Evolutionary conservation across 2,797 vertebrate species (phyloP), one percentile per base, ranked within the genome.

Genomic region (Fundulus diaphanus): DNA sequence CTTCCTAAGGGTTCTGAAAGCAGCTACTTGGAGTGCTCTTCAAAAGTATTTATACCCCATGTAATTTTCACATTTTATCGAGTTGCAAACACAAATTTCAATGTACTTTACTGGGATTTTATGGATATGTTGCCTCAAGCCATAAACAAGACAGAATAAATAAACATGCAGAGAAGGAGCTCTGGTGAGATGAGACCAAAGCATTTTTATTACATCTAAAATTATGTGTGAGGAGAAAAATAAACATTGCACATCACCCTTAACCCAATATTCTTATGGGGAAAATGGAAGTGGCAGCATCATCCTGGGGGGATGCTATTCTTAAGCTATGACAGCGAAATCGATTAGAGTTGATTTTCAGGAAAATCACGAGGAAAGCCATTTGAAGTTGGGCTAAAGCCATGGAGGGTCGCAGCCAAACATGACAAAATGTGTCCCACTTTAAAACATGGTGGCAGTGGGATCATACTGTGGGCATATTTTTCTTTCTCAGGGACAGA

Each of bases 31-130:
- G 83, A 0, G 24, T 54, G n/a, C 1, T 9, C 16, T 49, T n/a
- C 11, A 54, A n/a, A 54, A 54, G 37, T 44, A 90, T 87, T 82
- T 61, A 80, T 51, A 87, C 88, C 79, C 84, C 87, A 82, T 24
- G 12, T 42, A 42, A 12, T 42, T 42, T 66, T n/a, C 24, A 40
- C 37, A 27, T 42, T 66, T 66, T 3, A 44, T 66, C 24, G 44
- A 42, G 20, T 27, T 42, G 63, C 13, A 66, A 66, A 42, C 37
- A 66, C 37, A 66, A 66, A 27, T 27, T 27, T 66, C 22, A 40
- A 42, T 13, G 9, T 40, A n/a, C 24, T 42, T 66, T 42, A 22
- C n/a, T 42, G 5, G 33, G 20, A 63, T 37, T 63, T 22, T 63
- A 37, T 4, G 33, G 7, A 65, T 24, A 13, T 40, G 29, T 40